Base-by-base conservation (phyloP, 2,113 vertebrate species). In the Marmota monax region DNA sequence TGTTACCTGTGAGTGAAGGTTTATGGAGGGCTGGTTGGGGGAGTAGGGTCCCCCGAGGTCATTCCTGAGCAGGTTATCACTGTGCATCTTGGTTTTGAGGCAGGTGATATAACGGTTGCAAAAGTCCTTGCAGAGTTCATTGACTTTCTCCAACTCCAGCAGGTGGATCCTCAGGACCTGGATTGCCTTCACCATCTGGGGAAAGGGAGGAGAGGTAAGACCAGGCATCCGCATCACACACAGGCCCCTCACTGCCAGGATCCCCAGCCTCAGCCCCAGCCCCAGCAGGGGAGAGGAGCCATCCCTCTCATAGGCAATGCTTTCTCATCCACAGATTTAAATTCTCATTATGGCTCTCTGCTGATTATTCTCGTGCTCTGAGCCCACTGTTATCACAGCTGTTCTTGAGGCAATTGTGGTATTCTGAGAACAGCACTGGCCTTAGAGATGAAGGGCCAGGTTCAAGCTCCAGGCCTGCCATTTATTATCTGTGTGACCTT, bases 71-170 rank as follows among this genome's bases (percentile, higher is more conserved):
- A 99, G 99, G 99, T 99, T 99, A 98, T 99, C 99, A 0, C 99
- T 99, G 99, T 99, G 99, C 99, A 99, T 99, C 99, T 99, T 99
- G 97, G 99, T 99, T 99, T 99, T 99, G 98, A 99, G 99, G 98
- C 99, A 99, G 98, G 99, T 99, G 99, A 99, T 99, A 95, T 99
- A 99, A 45, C 99, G 99, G 97, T 99, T 99, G 98, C 99, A 99
- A 89, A 99, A 99, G 98, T 99, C 99, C 98, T 99, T 99, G 98
- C 99, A 99, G 98, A 99, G 99, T 98, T 99, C 99, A 8, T 99
- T 99, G 98, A 99, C 99, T 98, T 99, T 99, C 99, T 99, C 99
- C 98, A 99, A 86, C 98, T 99, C 99, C 96, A 99, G 97, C n/a
- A 99, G 99, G 98, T 99, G 99, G 98, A 99, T 99, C 97, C 99